Base-by-base conservation (phyloP, 2,888 invertebrate genomes). In the Theretra japonica region DNA sequence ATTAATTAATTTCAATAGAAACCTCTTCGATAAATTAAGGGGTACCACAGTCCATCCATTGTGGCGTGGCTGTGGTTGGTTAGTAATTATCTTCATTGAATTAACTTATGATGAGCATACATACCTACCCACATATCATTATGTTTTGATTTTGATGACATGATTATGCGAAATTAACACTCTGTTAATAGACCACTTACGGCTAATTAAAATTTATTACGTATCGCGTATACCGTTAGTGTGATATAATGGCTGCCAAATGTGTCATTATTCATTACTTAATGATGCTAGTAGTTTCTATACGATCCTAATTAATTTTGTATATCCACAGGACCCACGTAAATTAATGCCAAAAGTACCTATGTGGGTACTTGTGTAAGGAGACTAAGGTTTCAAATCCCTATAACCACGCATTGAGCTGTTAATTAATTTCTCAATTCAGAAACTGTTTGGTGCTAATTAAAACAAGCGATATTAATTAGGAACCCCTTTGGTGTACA, bases 391-490 rank as follows among this genome's bases (percentile, higher is more conserved):
- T 23, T 65, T 65, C 41, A 41, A 41, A 23, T 65, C 23, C 62
- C 33, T 21, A 62, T 11, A 62, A 21, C 41, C 4, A 41, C 21
- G 21, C 23, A 41, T 65, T 21, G 41, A 21, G 7, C 7, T 23
- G 23, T 41, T 41, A 62, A 62, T 62, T 33, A 41, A 65, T 41
- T 65, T 65, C 62, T 11, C 21, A 65, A 65, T 79, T 76, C 76
- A 79, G 75, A 80, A 80, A 77, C 79, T 77, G 75, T 76, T 77
- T 75, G 75, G 73, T 79, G 76, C 79, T 86, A 84, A 86, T 85
- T 86, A 84, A 84, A 85, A 76, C 75, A 72, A 76, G 76, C 71
- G 73, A 79, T 82, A 79, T 84, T 84, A 85, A 87, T 85, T 83
- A 83, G 76, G 80, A 83, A 81, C 79, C 83, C 80, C 80, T 84